Conservation (phyloP, 2,888 invertebrate genomes). For the Carcina quercana region DNA sequence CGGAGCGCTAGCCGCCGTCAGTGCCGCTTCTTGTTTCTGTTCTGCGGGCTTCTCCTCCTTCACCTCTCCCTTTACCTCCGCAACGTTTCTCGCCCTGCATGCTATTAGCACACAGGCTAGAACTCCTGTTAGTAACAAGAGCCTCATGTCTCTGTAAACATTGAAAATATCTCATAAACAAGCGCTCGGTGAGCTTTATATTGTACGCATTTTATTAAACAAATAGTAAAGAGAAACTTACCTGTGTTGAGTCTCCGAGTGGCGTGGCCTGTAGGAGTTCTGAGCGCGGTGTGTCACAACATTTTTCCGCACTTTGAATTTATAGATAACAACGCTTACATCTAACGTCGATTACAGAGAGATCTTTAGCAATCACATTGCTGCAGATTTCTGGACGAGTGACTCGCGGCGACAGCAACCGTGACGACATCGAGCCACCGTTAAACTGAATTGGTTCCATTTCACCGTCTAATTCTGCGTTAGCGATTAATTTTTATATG, state of each 20-base stretch:
- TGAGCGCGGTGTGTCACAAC: slow-evolving; percentile 50
- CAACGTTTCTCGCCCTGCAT: slow-evolving; percentile 45
- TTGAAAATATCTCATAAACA: slow-evolving; percentile 5
- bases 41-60: slow-evolving; percentile 34
- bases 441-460: slow-evolving; percentile 60
- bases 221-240: slow-evolving; percentile 20
- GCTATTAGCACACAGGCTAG: slow-evolving; percentile 39
- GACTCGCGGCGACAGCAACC: slow-evolving; percentile 39
- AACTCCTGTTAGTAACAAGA: slow-evolving; percentile 39
- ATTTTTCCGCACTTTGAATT: slow-evolving; percentile 55
- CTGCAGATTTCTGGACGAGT: slow-evolving; percentile 67
- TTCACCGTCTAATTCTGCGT: slow-evolving; percentile 17
- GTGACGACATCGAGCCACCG: slow-evolving; percentile 61
- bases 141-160: slow-evolving; percentile 44
- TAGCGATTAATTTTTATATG: slow-evolving; percentile 23
- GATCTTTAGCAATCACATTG: slow-evolving; percentile 64
- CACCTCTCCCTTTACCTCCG: slow-evolving; percentile 23
- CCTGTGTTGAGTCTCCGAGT: slow-evolving; percentile 27
- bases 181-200: not conserved
- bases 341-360: slow-evolving; percentile 58
- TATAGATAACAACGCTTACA: slow-evolving; percentile 68
- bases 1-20: slow-evolving; percentile 15
- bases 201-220: slow-evolving; percentile 14
- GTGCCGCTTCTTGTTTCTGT: slow-evolving; percentile 20
- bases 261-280: slow-evolving; percentile 38